Conservation (phyloP, 30 jellyfish, hydroid and myxozoan species). For the Pelagia noctiluca region DNA sequence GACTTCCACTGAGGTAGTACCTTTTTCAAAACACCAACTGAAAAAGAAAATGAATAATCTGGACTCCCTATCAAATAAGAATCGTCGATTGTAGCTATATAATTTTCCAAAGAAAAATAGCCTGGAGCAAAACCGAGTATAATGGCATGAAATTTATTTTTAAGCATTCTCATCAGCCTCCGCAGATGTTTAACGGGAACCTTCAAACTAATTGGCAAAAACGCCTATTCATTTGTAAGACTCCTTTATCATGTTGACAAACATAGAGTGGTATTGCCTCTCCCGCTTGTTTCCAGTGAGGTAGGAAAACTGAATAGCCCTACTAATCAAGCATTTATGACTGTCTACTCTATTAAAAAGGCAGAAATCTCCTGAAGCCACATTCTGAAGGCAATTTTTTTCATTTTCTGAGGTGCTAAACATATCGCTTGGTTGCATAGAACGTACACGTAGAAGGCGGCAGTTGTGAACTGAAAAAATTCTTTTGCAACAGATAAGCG, state of each 20-base stretch:
- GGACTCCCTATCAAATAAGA: not conserved
- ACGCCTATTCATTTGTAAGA: not conserved
- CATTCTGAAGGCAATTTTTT: too few species aligned
- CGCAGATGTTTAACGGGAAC: not conserved
- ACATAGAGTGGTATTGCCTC: not conserved
- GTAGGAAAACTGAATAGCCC: not conserved
- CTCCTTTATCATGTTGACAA: too few species aligned
- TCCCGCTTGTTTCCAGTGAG: too few species aligned
- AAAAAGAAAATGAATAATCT: not conserved
- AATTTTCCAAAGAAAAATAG: not conserved
- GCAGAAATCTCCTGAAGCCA: not conserved
- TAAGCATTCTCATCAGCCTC: too few species aligned
- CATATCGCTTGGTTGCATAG: not conserved
- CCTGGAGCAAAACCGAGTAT: not conserved
- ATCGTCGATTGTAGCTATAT: not conserved
- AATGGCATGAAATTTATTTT: not conserved
- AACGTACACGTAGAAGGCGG: not conserved
- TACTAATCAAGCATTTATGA: not conserved
- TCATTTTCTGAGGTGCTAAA: not conserved
- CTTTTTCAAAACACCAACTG: not conserved
- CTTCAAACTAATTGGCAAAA: not conserved
- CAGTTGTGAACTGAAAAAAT: not conserved
- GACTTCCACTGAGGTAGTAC: not conserved
- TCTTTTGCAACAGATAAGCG: not conserved
- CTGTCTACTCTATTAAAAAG: not conserved